Conservation (phyloP, 2,113 vertebrate genomes). For the Orycteropus afer region DNA sequence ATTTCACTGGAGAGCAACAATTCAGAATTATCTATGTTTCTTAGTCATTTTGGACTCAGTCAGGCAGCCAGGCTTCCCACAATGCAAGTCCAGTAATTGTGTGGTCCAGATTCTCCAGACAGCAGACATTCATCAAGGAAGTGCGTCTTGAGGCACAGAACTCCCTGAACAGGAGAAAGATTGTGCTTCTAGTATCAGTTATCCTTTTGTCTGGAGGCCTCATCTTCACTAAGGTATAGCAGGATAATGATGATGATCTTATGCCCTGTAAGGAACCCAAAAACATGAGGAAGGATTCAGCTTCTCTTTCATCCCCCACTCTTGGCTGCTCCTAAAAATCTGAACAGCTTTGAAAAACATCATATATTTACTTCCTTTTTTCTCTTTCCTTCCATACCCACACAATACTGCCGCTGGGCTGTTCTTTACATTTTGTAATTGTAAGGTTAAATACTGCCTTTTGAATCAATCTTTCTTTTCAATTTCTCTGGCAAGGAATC, state of each 20-base stretch:
- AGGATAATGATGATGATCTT: neutral
- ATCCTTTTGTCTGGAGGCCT: neutral
- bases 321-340: neutral
- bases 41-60: neutral
- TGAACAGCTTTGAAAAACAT: neutral
- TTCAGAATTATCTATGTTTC: neutral
- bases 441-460: neutral
- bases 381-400: neutral
- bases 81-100: neutral
- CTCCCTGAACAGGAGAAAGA: neutral
- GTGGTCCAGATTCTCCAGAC: neutral
- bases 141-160: neutral
- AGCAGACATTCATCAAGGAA: neutral
- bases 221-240: neutral
- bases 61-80: neutral
- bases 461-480: conserved; percentile 59
- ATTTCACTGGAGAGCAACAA: conserved; percentile 17
- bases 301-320: neutral
- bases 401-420: neutral
- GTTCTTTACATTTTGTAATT: neutral
- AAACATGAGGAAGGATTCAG: neutral
- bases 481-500: neutral
- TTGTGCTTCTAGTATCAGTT: neutral
- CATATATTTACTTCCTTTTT: neutral
- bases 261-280: neutral